A percentile compares a stretch with the other conserved stretches of the same genome.
Conservation (phyloP, 2,113 vertebrate genomes). For the Origma solitaria region DNA sequence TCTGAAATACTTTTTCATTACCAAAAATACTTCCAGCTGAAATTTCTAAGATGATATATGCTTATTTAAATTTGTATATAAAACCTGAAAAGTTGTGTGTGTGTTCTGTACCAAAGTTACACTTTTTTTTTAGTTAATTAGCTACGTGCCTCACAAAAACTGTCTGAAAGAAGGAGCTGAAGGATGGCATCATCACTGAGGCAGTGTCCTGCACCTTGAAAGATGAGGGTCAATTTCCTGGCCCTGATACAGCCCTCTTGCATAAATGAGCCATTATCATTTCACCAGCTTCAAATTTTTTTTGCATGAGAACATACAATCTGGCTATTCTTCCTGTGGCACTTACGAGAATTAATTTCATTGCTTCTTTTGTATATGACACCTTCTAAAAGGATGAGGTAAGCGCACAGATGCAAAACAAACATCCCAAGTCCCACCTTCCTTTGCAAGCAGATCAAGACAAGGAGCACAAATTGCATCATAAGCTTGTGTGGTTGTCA, state of each 20-base stretch:
- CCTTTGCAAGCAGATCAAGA: not conserved
- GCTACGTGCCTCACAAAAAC: not conserved
- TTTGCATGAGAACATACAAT: not conserved
- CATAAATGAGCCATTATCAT: not conserved
- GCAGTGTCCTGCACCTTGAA: not conserved
- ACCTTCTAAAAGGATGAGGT: not conserved
- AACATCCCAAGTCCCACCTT: not conserved
- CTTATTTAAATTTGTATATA: not conserved
- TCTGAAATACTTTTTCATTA: not conserved
- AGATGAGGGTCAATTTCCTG: not conserved
- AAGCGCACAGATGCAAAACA: not conserved
- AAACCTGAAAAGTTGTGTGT: not conserved
- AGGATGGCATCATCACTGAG: fast-evolving
- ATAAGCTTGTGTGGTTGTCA: not conserved
- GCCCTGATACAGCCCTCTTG: not conserved
- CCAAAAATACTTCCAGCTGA: not conserved
- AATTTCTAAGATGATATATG: not conserved
- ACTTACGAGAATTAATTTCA: not conserved
- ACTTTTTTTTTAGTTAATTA: not conserved
- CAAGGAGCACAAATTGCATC: not conserved
- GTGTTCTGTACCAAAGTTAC: not conserved
- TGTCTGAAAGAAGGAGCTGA: not conserved
- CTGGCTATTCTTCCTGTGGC: not conserved
- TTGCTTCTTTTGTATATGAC: not conserved
- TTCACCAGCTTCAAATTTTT: not conserved